These are phyloP conservation scores for Hedychridium roseum DNA, from an alignment of 2,888 invertebrate species.

Conservation along the genomic window DNA sequence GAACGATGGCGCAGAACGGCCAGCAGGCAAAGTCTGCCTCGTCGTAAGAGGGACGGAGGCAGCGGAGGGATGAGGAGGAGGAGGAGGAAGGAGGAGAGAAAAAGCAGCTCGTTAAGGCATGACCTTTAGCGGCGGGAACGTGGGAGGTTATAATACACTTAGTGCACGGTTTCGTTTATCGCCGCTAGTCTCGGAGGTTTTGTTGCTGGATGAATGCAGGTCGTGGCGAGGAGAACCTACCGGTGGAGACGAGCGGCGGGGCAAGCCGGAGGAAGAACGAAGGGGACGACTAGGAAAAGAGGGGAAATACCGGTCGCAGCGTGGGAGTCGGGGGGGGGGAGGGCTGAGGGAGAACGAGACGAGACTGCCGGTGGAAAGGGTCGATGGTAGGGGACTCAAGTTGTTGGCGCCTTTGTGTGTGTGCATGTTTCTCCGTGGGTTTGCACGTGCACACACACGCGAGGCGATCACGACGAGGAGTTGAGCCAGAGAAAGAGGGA, in stretches of 20 bases:
- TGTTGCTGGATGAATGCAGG: conserved; percentile 45
- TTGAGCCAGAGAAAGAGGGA: conserved; percentile 7
- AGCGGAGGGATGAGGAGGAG: conserved; percentile 11
- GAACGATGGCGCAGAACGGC: conserved; percentile 1
- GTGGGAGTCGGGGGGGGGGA: conserved; percentile 10
- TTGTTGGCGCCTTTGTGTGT: conserved; percentile 11
- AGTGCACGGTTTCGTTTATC: conserved; percentile 47
- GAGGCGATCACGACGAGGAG: conserved; percentile 23
- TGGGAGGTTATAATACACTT: conserved; percentile 56
- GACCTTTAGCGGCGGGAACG: conserved; percentile 59
- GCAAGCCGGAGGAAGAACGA: neutral
- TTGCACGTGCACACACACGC: conserved; percentile 11
- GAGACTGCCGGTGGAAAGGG: conserved; percentile 28
- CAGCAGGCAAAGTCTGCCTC: too few relatives aligned
- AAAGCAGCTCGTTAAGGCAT: conserved; percentile 57
- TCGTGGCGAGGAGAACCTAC: conserved; percentile 25
- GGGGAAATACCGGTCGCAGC: conserved; percentile 1
- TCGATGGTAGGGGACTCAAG: conserved; percentile 27
- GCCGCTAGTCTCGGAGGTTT: conserved; percentile 35
- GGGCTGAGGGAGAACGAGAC: conserved; percentile 27
- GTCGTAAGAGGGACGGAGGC: conserved; percentile 5
- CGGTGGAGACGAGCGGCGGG: neutral
- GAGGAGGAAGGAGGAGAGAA: conserved; percentile 26
- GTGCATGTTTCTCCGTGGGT: conserved; percentile 6
- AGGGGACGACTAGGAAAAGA: conserved; percentile 3